Base-by-base conservation (phyloP, 2,113 vertebrate genomes). In the Sakesphorus luctuosus region DNA sequence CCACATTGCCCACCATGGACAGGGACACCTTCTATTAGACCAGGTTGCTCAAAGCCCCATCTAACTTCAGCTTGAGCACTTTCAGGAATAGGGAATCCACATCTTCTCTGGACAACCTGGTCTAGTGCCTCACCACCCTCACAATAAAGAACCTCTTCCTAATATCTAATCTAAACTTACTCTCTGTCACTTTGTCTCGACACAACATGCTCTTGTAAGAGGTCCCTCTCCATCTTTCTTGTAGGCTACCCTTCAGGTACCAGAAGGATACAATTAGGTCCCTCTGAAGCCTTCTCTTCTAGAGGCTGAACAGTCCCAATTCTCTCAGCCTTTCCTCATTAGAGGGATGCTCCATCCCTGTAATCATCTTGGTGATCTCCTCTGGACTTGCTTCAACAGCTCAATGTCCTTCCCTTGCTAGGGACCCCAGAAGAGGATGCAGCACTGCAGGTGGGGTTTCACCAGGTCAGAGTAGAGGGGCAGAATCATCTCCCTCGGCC, bases 1-100 rank as follows among this genome's bases (percentile, higher is more conserved):
- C 3, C 3, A 46, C 10, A 9, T 4, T 7, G 1, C 3, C 31
- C n/a, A 12, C 9, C 13, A 21, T 17, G 8, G 31, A 4, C 36
- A 43, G 38, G 25, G 20, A 31, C 20, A 63, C 6, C 10, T 53
- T 46, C 31, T 21, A 20, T 26, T 31, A 44, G 12, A 3, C 44
- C 47, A 36, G 38, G 33, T 25, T 46, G 36, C 20, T 73, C 68
- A 17, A 35, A 72, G 21, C 19, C 10, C 38, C 13, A 25, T 53
- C 25, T 33, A 84, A 2, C 17, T 33, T 10, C 26, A 17, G 12
- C 26, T 36, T 63, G 33, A 73, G 31, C 26, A 44, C 56, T 31
- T 38, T 7, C 10, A 29, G 56, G 33, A 26, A 36, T 53, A 25
- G 5, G 25, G 19, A 24, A 72, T 33, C 16, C 1, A 1, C 44